These are phyloP conservation scores for Channa argus DNA, from an alignment of 2,113 vertebrate genomes.

Conservation along the genomic window DNA sequence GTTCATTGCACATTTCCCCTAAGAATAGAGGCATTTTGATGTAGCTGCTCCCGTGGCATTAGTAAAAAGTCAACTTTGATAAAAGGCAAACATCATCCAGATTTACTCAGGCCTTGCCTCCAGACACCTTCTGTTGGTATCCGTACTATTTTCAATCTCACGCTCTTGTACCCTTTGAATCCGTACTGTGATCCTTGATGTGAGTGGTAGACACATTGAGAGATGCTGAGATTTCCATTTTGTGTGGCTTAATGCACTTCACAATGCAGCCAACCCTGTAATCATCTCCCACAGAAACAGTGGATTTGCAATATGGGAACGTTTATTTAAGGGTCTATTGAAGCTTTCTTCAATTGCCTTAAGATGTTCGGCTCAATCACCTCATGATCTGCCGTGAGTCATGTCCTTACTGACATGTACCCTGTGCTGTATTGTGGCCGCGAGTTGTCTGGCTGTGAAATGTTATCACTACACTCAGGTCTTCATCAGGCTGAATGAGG, in stretches of 20 bases:
- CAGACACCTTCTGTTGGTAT: constrained; percentile 44
- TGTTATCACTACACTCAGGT: constrained; percentile 58
- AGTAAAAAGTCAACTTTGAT: constrained; percentile 79
- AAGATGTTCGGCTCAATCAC: constrained; percentile 45
- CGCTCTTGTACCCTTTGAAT: constrained; percentile 47
- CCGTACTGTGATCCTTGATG: constrained; percentile 38
- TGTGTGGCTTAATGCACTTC: constrained; percentile 50
- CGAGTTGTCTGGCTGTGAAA: constrained; percentile 50
- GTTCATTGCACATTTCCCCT: constrained; percentile 72
- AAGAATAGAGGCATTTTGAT: constrained; percentile 71
- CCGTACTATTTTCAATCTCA: constrained; percentile 62
- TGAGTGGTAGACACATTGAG: constrained; percentile 36
- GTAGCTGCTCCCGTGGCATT: constrained; percentile 60
- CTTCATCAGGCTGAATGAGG: constrained; percentile 65
- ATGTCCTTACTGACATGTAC: constrained; percentile 28
- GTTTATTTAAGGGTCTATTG: constrained; percentile 43
- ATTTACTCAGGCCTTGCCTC: constrained; percentile 53
- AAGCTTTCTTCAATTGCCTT: constrained; percentile 28
- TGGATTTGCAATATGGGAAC: constrained; percentile 19
- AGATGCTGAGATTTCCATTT: constrained; percentile 46
- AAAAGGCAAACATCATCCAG: constrained; percentile 64
- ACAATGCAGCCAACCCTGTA: constrained; percentile 51
- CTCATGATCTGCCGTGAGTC: constrained; percentile 18
- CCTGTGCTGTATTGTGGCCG: constrained; percentile 28
- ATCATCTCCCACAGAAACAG: constrained; percentile 54